Conservation (phyloP, 2,888 invertebrate species). For the Neoaliturus tenellus region DNA sequence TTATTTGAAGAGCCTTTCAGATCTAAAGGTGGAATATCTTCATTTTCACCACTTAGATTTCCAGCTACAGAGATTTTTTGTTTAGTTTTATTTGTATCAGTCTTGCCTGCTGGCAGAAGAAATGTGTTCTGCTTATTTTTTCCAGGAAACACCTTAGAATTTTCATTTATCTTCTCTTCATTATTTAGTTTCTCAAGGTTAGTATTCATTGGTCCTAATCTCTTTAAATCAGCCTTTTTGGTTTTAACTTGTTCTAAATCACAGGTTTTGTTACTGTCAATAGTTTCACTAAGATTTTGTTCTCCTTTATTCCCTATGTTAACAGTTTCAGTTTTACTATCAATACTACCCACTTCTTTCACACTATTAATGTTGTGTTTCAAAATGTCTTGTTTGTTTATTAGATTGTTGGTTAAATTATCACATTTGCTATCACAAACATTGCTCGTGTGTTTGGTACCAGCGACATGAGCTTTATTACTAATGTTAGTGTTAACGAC, state of each 20-base stretch:
- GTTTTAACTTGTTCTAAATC: neutral
- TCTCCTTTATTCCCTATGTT: neutral
- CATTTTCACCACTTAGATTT: neutral
- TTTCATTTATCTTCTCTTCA: neutral
- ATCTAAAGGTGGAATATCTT: neutral
- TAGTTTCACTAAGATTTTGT: neutral
- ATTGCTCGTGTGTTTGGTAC: neutral
- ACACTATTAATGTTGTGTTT: neutral
- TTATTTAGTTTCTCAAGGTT: neutral
- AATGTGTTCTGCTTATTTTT: neutral
- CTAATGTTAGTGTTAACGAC: neutral
- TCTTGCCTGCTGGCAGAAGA: neutral
- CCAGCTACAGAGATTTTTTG: neutral
- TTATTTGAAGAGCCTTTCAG: neutral
- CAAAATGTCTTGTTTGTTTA: neutral
- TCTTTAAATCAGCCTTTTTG: neutral
- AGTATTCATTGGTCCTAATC: neutral
- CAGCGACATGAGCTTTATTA: neutral
- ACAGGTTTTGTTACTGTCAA: neutral
- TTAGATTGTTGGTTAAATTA: neutral
- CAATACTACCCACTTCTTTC: neutral
- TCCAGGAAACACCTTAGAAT: neutral
- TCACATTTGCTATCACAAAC: conserved; percentile 15
- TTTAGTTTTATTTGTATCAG: neutral
- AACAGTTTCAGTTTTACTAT: neutral